These are phyloP conservation scores for Cephonodes hylas DNA, from an alignment of 2,888 invertebrate genomes.

Conservation along the genomic window DNA sequence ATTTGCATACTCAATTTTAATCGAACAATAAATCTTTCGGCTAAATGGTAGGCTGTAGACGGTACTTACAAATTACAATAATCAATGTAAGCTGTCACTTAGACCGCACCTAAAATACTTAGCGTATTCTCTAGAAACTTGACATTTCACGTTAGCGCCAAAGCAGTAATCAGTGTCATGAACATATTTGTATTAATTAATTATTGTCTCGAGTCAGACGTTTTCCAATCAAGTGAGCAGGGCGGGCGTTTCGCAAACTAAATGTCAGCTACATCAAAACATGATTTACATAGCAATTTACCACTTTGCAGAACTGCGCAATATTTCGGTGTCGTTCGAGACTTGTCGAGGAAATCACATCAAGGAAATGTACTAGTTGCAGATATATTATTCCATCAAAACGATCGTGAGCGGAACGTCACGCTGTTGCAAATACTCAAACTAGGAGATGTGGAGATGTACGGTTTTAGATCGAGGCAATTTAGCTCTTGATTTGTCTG, in stretches of 20 bases:
- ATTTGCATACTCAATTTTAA: background rate
- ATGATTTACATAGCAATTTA: conserved; percentile 10
- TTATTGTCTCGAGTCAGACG: conserved; percentile 3
- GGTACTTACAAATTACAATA: conserved; percentile 5
- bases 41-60: background rate
- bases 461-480: background rate
- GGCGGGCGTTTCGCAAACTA: background rate
- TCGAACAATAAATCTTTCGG: conserved; percentile 5
- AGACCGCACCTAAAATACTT: background rate
- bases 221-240: background rate
- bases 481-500: background rate
- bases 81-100: conserved; percentile 1
- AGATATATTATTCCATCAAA: conserved; percentile 7
- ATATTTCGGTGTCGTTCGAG: background rate
- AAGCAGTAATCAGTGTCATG: conserved; percentile 4
- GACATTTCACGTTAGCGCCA: conserved; percentile 1
- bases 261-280: conserved; percentile 9
- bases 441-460: background rate
- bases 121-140: background rate
- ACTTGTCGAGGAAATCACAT: conserved; percentile 2
- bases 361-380: background rate
- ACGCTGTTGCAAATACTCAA: background rate
- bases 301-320: conserved; percentile 7
- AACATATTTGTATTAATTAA: conserved; percentile 9
- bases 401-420: background rate